phyloP scores from a whole-genome alignment of 2,888 invertebrate genomes.

The Fragum whitleyi region DNA sequence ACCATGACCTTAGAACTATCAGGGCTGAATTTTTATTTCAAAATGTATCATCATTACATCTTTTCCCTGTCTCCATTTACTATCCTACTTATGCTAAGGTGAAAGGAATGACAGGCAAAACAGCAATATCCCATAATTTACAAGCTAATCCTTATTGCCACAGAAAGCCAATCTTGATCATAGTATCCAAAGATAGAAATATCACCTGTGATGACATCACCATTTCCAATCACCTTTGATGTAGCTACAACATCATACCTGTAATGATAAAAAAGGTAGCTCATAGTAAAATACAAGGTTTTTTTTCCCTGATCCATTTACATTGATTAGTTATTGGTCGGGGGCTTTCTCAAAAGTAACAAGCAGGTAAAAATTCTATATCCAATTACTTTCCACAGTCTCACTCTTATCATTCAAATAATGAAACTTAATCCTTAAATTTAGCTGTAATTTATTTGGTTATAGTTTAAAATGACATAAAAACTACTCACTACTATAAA shows the following conservation, averaged over 20 bases:
- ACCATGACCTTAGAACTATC: not conserved
- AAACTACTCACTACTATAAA: no score
- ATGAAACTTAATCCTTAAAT: no score
- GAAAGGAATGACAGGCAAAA: no score
- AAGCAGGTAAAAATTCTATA: not conserved
- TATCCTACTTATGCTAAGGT: no score
- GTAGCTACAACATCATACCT: conserved; percentile 1
- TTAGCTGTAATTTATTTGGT: no score
- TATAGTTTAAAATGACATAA: no score
- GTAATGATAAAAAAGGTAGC: conserved; percentile 2
- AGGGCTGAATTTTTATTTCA: no score
- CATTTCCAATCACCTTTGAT: not conserved
- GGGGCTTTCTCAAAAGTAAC: conserved; percentile 30
- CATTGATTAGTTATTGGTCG: conserved; percentile 26
- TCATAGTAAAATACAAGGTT: conserved; percentile 16
- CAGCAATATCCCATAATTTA: not conserved
- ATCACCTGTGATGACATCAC: not conserved
- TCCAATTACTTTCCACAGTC: no score
- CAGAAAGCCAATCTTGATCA: not conserved
- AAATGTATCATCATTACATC: no score
- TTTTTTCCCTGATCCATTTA: conserved; percentile 8
- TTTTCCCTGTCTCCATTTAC: no score
- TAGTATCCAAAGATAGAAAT: not conserved
- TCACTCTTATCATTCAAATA: no score
- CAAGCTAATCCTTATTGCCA: not conserved